phyloP scores from a whole-genome alignment of 2,888 invertebrate genomes.

The Thereva unica region DNA sequence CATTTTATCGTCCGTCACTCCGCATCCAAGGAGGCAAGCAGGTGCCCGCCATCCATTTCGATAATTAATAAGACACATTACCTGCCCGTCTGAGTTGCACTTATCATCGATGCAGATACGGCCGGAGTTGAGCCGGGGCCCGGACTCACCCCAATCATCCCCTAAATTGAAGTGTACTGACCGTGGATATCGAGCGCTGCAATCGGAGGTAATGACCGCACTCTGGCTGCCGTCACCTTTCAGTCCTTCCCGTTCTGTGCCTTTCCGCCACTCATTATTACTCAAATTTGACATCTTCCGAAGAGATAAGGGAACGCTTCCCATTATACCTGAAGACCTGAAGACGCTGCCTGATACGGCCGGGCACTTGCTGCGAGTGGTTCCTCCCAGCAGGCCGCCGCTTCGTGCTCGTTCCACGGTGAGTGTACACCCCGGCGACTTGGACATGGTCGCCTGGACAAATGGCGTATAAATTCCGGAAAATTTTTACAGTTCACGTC shows the following conservation, averaged over 20 bases:
- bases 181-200: too few species aligned
- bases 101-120: too few species aligned
- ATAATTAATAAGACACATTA: too few species aligned
- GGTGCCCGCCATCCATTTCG: too few species aligned
- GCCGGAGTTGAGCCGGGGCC: too few species aligned
- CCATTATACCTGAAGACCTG: conserved; percentile 4
- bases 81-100: too few species aligned
- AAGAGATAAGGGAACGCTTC: conserved; percentile 20
- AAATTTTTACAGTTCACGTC: conserved; percentile 43
- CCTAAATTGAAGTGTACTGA: too few species aligned
- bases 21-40: too few species aligned
- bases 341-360: not conserved
- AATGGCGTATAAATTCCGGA: conserved; percentile 43
- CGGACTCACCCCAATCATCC: too few species aligned
- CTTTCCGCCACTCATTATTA: conserved; percentile 29
- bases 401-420: conserved; percentile 6
- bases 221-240: not conserved
- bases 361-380: not conserved
- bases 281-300: conserved; percentile 37
- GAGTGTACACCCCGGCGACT: conserved; percentile 11
- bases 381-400: conserved; percentile 9
- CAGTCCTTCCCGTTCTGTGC: conserved; percentile 1
- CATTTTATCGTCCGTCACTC: too few species aligned
- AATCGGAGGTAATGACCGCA: not conserved
- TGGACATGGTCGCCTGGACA: conserved; percentile 42